Conservation (phyloP, 2,113 vertebrate genomes). For the Eudyptes chrysolophus region DNA sequence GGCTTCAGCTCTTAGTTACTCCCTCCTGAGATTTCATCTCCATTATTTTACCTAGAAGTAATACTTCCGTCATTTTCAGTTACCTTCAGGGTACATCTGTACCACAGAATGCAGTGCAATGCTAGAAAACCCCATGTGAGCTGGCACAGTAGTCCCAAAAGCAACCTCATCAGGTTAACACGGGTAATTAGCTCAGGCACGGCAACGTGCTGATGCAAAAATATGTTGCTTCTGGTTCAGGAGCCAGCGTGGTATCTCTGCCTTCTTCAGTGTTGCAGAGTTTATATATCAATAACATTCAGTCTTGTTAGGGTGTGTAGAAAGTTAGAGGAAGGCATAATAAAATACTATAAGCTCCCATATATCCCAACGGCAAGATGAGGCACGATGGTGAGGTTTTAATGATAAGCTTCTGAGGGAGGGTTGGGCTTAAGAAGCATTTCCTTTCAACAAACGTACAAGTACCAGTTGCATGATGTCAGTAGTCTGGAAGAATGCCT, state of each 20-base stretch:
- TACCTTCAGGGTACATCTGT: background rate
- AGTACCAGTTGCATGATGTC: background rate
- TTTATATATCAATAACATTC: background rate
- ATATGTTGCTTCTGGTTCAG: background rate
- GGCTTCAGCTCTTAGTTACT: background rate
- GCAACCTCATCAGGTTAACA: background rate
- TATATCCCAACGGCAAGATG: background rate
- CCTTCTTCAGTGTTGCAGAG: background rate
- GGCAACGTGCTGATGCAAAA: background rate
- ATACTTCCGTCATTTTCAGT: background rate
- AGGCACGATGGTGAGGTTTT: conserved; percentile 1
- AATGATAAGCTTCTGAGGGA: background rate
- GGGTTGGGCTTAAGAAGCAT: conserved; percentile 11
- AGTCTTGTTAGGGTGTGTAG: too few species aligned
- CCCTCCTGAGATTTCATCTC: background rate
- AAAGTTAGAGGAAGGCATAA: background rate
- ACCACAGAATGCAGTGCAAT: background rate
- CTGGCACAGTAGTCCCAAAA: background rate
- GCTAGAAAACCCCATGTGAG: background rate
- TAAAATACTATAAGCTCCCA: background rate
- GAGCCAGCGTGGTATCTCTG: background rate
- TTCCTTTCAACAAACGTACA: background rate
- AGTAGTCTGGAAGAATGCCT: background rate
- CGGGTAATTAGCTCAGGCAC: background rate
- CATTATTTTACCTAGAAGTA: background rate